Percentiles rank a stretch among this genome's conserved stretches.
Conservation (phyloP, 2,888 invertebrate genomes). For the Drosophila phalerata region DNA sequence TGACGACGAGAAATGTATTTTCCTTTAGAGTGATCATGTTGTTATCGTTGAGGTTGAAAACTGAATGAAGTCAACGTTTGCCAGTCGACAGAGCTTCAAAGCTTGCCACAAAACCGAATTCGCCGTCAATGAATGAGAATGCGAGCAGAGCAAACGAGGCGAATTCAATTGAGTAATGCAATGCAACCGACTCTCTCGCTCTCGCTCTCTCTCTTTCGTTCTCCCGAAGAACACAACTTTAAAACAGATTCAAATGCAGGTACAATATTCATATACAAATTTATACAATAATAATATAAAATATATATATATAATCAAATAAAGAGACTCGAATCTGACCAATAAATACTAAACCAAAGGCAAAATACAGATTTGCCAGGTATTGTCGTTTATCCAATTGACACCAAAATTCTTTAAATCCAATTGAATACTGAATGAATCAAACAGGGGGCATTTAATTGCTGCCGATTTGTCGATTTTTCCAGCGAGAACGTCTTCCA, state of each 20-base stretch:
- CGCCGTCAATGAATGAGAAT: background rate
- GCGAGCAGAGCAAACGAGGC: background rate
- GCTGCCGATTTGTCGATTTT: conserved; percentile 39
- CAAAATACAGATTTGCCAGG: conserved; percentile 14
- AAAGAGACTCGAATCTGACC: background rate
- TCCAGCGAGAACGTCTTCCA: conserved; percentile 64
- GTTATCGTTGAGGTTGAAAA: background rate
- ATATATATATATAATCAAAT: background rate
- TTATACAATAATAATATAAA: background rate
- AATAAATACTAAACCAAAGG: conserved; percentile 8
- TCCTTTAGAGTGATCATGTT: conserved; percentile 23
- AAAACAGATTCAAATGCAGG: background rate
- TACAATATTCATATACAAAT: background rate
- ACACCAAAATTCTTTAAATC: conserved; percentile 13
- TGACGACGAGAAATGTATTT: background rate
- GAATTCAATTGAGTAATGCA: background rate
- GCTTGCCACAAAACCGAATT: background rate
- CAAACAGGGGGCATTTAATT: conserved; percentile 29
- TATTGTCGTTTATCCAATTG: background rate
- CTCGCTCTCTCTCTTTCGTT: background rate
- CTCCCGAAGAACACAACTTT: too few species aligned
- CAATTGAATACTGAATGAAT: conserved; percentile 28
- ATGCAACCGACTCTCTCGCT: background rate
- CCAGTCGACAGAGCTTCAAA: background rate
- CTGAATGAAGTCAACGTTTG: background rate